Percentiles rank a stretch among this genome's conserved stretches.
Evolutionary conservation across 2,113 vertebrate species (phyloP).

Genomic region (Sminthopsis crassicaudata): DNA sequence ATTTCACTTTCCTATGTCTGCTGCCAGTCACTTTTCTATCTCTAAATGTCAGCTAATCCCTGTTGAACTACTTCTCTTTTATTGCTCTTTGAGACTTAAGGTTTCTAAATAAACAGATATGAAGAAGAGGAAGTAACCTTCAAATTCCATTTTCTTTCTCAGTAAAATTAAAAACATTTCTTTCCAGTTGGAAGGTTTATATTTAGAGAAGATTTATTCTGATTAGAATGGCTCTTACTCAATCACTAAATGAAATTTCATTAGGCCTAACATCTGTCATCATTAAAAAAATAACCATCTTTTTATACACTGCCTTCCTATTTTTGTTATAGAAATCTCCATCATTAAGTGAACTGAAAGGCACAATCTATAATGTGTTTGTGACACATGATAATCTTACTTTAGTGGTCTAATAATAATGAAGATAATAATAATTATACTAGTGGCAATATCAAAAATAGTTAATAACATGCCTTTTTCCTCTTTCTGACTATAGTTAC

Average conservation of each 20-base stretch:
- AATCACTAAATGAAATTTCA: background rate
- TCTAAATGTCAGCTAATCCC: background rate
- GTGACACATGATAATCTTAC: background rate
- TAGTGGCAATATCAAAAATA: background rate
- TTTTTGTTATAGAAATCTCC: background rate
- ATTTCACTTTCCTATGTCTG: background rate
- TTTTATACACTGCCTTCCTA: background rate
- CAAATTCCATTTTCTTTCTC: background rate
- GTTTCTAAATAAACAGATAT: background rate
- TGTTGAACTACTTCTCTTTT: background rate
- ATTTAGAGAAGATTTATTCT: background rate
- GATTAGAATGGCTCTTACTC: background rate
- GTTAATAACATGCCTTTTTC: background rate
- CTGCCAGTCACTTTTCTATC: background rate
- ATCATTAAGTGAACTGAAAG: background rate
- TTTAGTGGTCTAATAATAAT: conserved; percentile 5
- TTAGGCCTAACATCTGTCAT: background rate
- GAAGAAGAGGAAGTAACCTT: background rate
- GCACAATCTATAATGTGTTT: background rate
- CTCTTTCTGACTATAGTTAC: background rate
- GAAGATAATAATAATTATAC: background rate
- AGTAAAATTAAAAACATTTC: background rate
- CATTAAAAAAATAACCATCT: background rate
- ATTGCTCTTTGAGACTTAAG: background rate
- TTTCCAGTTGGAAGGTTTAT: background rate